Evolutionary conservation across 2,797 vertebrate genomes (phyloP).

Genomic region (Phalloptychus januarius): DNA sequence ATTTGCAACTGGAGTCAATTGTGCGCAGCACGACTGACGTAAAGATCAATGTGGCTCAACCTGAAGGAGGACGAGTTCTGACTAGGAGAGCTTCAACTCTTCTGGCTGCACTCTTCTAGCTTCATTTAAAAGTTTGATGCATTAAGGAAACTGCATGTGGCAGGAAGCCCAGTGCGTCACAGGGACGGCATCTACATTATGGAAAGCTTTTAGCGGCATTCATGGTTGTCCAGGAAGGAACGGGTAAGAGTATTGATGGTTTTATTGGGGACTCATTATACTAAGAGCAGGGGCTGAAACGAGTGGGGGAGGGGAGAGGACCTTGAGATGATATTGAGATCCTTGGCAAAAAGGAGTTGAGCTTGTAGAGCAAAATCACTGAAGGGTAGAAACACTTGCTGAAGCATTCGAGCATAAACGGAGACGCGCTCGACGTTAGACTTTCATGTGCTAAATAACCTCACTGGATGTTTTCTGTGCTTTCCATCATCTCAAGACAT

Average conservation of each 20-base stretch:
- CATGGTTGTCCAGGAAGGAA: slow-evolving; percentile 62
- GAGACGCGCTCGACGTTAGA: not conserved
- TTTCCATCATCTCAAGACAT: not conserved
- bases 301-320: slow-evolving; percentile 57
- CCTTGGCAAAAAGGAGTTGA: slow-evolving; percentile 22
- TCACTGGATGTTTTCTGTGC: not conserved
- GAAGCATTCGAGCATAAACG: not conserved
- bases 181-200: slow-evolving; percentile 70
- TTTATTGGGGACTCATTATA: slow-evolving; percentile 84
- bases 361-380: slow-evolving; percentile 3
- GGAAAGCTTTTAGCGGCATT: slow-evolving; percentile 83
- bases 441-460: not conserved
- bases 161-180: slow-evolving; percentile 76
- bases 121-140: slow-evolving; percentile 60
- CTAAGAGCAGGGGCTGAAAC: slow-evolving; percentile 77
- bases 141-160: slow-evolving; percentile 62
- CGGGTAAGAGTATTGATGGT: slow-evolving; percentile 81
- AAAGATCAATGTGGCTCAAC: not conserved
- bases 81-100: not conserved
- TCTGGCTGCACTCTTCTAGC: slow-evolving; percentile 20
- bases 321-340: slow-evolving; percentile 81
- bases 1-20: not conserved
- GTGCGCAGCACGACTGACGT: not conserved
- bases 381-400: not conserved
- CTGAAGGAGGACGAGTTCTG: slow-evolving; percentile 1